Evolutionary conservation across 2,797 vertebrate species (phyloP), one percentile per base, ranked within the genome.

Genomic region (Bradypodion pumilum): DNA sequence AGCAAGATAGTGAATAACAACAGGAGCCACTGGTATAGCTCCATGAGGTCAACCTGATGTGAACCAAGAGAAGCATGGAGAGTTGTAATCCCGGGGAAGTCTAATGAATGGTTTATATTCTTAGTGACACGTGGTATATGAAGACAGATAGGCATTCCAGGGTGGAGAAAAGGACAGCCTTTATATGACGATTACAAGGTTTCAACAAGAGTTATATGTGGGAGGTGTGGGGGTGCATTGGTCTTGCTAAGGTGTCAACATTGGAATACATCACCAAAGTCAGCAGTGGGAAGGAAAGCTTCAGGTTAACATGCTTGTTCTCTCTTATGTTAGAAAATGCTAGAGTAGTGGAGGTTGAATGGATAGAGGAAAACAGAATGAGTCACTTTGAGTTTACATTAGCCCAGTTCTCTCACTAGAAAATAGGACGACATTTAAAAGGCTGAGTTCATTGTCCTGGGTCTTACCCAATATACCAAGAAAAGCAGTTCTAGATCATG

Each of bases 231-330:
- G 19, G 73, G 40, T 37, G 63, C 1, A 32, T n/a, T 52, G 21
- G 25, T 56, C 32, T 23, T 56, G 32, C 80, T 37, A 37, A 13
- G 21, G 42, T 59, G 21, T 27, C 56, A 35, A 68, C 25, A 75
- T 37, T 42, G 52, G 75, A 52, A 56, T 49, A 56, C 25, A 68
- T 76, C 29, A 25, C 6, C 46, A 69, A 19, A 59, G 27, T 44
- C n/a, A 59, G 44, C 12, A 59, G 74, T 83, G 65, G 81, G 81
- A 83, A 29, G 80, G n/a, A 74, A 63, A 44, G n/a, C 27, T 66
- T 10, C 32, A 66, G 62, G 65, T 42, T 16, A 46, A 19, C 62
- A 78, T 66, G 1, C 19, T 69, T 25, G 25, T 4, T 42, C 13
- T 40, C 42, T 42, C 23, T 27, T 32, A 73, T 63, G 25, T 70